Evolutionary conservation across 2,888 invertebrate species (phyloP).

Genomic region (Acronicta leporina): DNA sequence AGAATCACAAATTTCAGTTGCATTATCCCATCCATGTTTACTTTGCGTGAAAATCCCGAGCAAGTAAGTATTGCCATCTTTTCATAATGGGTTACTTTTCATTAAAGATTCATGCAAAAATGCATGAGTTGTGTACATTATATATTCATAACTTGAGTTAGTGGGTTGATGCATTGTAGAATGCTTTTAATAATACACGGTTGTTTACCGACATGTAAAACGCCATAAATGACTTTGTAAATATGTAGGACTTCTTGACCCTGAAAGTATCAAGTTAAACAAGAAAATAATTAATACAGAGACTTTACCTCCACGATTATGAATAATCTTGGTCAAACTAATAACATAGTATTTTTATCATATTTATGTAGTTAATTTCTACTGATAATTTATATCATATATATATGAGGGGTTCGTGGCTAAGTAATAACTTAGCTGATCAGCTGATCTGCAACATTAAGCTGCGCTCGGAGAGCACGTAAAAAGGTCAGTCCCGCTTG

Average conservation of each 20-base stretch:
- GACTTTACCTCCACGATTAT: slow-evolving; percentile 13
- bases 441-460: no score
- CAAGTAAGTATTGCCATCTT: no score
- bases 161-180: slow-evolving; percentile 31
- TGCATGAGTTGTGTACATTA: slow-evolving; percentile 15
- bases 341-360: no score
- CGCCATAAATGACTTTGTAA: slow-evolving; percentile 9
- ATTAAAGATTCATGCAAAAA: not conserved
- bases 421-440: no score
- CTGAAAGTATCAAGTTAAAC: not conserved
- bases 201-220: slow-evolving; percentile 9
- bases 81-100: not conserved
- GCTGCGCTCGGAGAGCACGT: no score
- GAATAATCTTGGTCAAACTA: not conserved
- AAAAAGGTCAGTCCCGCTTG: no score
- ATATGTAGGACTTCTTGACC: not conserved
- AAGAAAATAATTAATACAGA: not conserved
- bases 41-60: no score
- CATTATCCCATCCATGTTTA: no score
- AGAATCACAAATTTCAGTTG: no score
- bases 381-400: no score
- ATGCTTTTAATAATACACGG: slow-evolving; percentile 9
- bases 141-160: slow-evolving; percentile 22
- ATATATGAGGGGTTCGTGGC: no score
- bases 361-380: no score